Conservation (phyloP, 2,113 vertebrate species). For the Chionis minor region DNA sequence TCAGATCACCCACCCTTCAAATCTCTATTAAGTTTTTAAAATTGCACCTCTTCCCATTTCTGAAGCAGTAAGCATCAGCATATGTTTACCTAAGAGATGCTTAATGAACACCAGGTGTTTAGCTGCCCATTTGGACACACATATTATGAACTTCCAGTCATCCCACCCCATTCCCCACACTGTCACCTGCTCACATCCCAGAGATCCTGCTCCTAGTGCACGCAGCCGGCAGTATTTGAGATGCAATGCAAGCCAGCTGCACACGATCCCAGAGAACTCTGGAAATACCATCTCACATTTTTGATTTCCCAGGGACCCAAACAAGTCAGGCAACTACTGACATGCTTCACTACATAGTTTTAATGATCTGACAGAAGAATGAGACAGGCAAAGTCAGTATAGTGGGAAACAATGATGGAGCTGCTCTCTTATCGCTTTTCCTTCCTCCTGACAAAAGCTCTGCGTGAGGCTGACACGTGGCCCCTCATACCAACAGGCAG, state of each 20-base stretch:
- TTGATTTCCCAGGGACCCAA: background rate
- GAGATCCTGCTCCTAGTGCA: background rate
- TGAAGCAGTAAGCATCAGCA: background rate
- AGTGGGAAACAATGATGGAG: background rate
- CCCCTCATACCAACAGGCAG: background rate
- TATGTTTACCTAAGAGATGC: background rate
- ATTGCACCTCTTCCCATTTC: background rate
- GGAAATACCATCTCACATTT: background rate
- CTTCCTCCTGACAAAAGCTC: background rate
- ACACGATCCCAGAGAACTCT: background rate
- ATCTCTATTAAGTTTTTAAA: background rate
- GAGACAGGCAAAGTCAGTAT: background rate
- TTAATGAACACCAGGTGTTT: background rate
- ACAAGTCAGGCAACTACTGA: background rate
- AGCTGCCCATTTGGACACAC: background rate
- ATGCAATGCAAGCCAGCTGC: background rate
- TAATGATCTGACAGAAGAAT: background rate
- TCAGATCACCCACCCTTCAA: background rate
- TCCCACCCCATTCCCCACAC: background rate
- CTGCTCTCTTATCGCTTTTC: background rate
- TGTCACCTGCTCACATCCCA: background rate
- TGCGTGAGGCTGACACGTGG: background rate
- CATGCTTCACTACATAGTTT: background rate
- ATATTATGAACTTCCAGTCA: background rate
- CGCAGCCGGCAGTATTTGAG: rapidly evolving